phyloP scores from a whole-genome alignment of 1,140 invertebrate species.

The Cydia splendana region DNA sequence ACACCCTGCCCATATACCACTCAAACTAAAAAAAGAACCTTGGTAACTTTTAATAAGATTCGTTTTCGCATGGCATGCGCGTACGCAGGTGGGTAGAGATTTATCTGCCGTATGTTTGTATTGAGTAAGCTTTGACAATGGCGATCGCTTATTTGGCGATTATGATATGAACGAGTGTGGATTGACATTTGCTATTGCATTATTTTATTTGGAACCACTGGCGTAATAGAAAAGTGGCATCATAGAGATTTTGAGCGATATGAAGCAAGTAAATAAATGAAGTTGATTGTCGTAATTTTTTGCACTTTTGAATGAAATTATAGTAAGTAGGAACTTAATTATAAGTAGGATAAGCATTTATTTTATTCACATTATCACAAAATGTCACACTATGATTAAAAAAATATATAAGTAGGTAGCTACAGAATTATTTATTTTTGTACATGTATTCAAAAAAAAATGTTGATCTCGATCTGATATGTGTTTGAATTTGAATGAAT shows the following conservation, averaged over 20 bases:
- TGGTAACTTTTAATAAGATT: neutral
- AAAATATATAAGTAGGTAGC: too few species aligned
- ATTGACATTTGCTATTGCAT: conserved; percentile 5
- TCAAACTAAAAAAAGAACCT: neutral
- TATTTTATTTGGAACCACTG: neutral
- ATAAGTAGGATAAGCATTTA: too few species aligned
- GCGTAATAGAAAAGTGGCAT: neutral
- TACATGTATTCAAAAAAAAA: too few species aligned
- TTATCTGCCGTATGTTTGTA: neutral
- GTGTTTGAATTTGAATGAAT: too few species aligned
- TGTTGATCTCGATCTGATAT: too few species aligned
- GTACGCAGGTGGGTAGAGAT: neutral
- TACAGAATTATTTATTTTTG: too few species aligned
- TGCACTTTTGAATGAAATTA: too few species aligned
- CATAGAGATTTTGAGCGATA: neutral
- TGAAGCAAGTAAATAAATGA: too few species aligned
- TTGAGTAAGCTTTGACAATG: conserved; percentile 9
- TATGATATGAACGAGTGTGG: conserved; percentile 9
- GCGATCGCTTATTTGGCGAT: conserved; percentile 3
- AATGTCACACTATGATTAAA: too few species aligned
- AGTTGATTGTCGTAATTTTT: too few species aligned
- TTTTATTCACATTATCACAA: too few species aligned
- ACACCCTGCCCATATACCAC: neutral
- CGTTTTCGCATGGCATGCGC: neutral
- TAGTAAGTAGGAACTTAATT: too few species aligned